These are phyloP conservation scores for Stichopus horrens DNA, from an alignment of 53 echinoderm and acorn worm species.

Conservation along the genomic window DNA sequence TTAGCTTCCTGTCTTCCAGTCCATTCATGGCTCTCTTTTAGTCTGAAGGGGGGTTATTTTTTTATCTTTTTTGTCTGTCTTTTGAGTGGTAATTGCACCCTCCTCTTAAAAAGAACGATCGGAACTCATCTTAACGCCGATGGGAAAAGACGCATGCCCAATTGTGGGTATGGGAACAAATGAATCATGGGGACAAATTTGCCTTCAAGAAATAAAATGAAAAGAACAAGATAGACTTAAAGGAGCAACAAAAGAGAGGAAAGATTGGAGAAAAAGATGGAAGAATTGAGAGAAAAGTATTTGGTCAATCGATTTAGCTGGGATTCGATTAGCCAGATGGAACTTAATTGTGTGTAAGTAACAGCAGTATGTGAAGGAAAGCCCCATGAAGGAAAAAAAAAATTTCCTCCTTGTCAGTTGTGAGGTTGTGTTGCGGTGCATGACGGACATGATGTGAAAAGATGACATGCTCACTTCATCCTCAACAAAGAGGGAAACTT, in stretches of 20 bases:
- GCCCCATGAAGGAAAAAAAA: too few species aligned
- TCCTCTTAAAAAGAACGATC: not conserved
- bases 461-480: not conserved
- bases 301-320: constrained; percentile 13
- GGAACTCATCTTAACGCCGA: not conserved
- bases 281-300: not conserved
- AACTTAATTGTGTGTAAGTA: constrained; percentile 21
- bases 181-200: constrained; percentile 17
- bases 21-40: not conserved
- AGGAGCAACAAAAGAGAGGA: too few species aligned
- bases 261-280: too few species aligned
- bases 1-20: constrained; percentile 4
- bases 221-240: not conserved
- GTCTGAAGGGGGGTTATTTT: not conserved
- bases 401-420: too few species aligned
- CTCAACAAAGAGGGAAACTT: not conserved
- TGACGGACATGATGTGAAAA: too few species aligned
- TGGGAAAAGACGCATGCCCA: constrained; percentile 14
- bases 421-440: too few species aligned
- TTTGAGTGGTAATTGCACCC: not conserved
- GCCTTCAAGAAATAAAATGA: constrained; percentile 26
- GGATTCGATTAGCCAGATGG: constrained; percentile 31
- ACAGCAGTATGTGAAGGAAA: not conserved
- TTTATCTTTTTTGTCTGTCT: not conserved
- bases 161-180: constrained; percentile 17